These are phyloP conservation scores for Metellina segmentata DNA, from an alignment of 2,888 invertebrate genomes.

Conservation along the genomic window DNA sequence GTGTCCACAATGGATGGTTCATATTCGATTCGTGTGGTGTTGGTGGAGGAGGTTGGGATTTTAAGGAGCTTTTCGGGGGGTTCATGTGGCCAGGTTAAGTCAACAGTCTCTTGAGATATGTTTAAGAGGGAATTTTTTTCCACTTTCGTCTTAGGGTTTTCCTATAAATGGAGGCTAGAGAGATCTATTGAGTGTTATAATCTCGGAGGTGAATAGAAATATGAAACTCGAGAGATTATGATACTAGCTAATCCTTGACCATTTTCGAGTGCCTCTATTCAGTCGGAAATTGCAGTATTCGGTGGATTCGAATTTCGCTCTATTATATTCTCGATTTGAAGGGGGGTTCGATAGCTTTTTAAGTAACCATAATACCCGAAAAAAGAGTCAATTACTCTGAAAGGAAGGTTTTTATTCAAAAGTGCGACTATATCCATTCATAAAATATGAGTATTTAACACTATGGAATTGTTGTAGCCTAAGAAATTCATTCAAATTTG, in stretches of 20 bases:
- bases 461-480: too few relatives aligned
- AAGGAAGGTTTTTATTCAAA: neutral
- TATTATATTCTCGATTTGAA: neutral
- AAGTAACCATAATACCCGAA: neutral
- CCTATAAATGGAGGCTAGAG: neutral
- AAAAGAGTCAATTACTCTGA: neutral
- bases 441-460: too few relatives aligned
- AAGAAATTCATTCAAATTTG: too few relatives aligned
- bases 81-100: constrained; percentile 54
- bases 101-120: constrained; percentile 48
- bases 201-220: constrained; percentile 51
- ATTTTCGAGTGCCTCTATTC: constrained; percentile 29
- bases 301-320: neutral
- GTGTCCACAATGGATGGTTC: constrained; percentile 61
- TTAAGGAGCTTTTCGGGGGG: constrained; percentile 45
- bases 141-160: neutral
- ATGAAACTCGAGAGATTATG: constrained; percentile 40
- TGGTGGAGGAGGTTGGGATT: constrained; percentile 48
- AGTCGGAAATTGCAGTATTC: neutral
- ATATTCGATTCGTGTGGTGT: constrained; percentile 27
- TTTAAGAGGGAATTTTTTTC: constrained; percentile 15
- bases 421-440: too few relatives aligned
- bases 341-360: neutral
- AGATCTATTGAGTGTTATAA: constrained; percentile 58
- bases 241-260: constrained; percentile 20